phyloP scores from a whole-genome alignment of 2,113 vertebrate genomes.

The Megaceryle maxima region DNA sequence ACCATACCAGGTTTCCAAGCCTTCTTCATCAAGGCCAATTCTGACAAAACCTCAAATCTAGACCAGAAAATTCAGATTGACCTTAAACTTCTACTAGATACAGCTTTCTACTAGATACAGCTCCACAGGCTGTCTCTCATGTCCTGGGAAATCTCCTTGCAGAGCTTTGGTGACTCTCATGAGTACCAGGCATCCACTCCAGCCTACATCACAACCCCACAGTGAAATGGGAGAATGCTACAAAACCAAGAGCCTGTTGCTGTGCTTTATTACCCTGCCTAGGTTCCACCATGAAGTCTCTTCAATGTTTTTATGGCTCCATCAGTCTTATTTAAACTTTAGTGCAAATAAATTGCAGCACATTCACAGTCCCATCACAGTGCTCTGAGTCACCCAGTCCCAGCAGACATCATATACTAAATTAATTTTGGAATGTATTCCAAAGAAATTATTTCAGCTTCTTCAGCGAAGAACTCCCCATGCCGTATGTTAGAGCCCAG shows the following conservation, averaged over 20 bases:
- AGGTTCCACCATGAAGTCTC: neutral
- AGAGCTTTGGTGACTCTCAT: neutral
- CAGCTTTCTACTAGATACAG: neutral
- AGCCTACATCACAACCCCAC: neutral
- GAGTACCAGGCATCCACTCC: neutral
- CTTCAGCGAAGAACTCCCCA: neutral
- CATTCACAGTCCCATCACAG: conserved; percentile 46
- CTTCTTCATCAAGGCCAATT: neutral
- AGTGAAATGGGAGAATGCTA: neutral
- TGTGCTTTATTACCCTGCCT: neutral
- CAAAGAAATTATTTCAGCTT: conserved; percentile 59
- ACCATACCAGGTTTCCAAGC: neutral
- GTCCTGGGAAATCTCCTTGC: neutral
- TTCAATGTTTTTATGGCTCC: conserved; percentile 36
- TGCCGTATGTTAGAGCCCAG: neutral
- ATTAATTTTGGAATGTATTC: conserved; percentile 66
- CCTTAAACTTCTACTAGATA: neutral
- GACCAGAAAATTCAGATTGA: neutral
- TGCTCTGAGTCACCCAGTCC: conserved; percentile 66
- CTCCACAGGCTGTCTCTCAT: neutral
- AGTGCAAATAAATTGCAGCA: conserved; percentile 40
- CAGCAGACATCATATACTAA: conserved; percentile 42
- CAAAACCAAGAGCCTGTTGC: neutral
- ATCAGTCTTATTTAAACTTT: conserved; percentile 68
- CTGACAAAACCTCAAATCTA: neutral